Percentiles rank a stretch among this genome's conserved stretches.
Conservation (phyloP, 2,888 invertebrate species). For the Suillia variegata region DNA sequence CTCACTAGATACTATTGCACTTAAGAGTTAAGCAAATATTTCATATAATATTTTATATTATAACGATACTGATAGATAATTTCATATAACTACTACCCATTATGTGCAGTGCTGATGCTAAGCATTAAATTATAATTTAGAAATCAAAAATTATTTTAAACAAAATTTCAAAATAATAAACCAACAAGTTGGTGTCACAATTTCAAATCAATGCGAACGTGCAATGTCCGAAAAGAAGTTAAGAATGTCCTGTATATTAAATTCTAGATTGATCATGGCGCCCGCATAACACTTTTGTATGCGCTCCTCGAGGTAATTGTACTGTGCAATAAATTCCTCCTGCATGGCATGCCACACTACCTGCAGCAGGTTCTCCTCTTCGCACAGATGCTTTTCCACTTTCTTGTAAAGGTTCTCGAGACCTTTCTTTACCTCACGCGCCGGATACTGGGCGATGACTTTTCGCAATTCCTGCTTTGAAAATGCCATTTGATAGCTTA, state of each 20-base stretch:
- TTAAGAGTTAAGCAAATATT: conserved; percentile 43
- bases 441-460: conserved; percentile 93
- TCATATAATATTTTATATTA: not conserved
- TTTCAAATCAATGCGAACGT: conserved; percentile 75
- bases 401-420: conserved; percentile 91
- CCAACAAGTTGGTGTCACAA: not conserved
- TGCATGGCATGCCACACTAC: conserved; percentile 99
- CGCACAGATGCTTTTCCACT: conserved; percentile 96
- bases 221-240: conserved; percentile 99
- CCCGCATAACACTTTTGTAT: conserved; percentile 96
- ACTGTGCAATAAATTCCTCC: conserved; percentile 97
- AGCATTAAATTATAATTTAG: not conserved
- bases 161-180: not conserved
- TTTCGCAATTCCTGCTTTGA: conserved; percentile 95
- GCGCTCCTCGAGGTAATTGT: conserved; percentile 88
- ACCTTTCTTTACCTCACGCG: conserved; percentile 89
- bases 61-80: not conserved
- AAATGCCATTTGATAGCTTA: conserved; percentile 96
- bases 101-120: conserved; percentile 5
- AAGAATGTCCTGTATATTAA: conserved; percentile 93
- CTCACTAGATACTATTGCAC: conserved; percentile 50
- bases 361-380: conserved; percentile 88
- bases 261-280: conserved; percentile 90
- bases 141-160: not conserved
- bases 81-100: too few species aligned